Conservation (phyloP, 2,113 vertebrate species). For the Sebastes schlegelii region DNA sequence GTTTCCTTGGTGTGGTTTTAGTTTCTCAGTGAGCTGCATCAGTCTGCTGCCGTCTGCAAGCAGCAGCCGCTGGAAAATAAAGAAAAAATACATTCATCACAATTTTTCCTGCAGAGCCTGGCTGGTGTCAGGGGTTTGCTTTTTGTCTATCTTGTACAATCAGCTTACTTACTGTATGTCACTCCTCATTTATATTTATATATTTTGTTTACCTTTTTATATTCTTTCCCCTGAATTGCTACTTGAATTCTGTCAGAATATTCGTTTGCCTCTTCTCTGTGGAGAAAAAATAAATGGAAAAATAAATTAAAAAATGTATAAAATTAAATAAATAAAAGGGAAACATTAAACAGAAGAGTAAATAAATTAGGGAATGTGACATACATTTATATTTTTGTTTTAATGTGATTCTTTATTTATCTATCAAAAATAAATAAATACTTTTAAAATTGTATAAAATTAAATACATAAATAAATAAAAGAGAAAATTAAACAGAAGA, state of each 20-base stretch:
- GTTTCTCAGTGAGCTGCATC: conserved; percentile 64
- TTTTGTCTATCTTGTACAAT: background rate
- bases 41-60: conserved; percentile 52
- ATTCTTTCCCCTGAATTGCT: no score
- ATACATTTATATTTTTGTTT: no score
- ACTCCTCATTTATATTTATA: background rate
- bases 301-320: no score
- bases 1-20: conserved; percentile 66
- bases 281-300: background rate
- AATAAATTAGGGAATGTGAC: no score
- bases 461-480: no score
- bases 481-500: no score
- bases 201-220: background rate
- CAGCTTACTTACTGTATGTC: background rate
- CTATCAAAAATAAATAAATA: no score
- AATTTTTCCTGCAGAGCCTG: background rate
- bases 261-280: background rate
- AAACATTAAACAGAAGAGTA: no score
- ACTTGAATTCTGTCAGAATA: background rate
- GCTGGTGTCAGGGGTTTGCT: background rate
- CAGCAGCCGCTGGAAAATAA: conserved; percentile 32
- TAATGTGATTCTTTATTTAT: no score
- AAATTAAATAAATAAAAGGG: no score
- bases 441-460: no score
- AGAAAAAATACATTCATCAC: conserved; percentile 32